Conservation (phyloP, 2,888 invertebrate species). For the Caenorhabditis sp. region DNA sequence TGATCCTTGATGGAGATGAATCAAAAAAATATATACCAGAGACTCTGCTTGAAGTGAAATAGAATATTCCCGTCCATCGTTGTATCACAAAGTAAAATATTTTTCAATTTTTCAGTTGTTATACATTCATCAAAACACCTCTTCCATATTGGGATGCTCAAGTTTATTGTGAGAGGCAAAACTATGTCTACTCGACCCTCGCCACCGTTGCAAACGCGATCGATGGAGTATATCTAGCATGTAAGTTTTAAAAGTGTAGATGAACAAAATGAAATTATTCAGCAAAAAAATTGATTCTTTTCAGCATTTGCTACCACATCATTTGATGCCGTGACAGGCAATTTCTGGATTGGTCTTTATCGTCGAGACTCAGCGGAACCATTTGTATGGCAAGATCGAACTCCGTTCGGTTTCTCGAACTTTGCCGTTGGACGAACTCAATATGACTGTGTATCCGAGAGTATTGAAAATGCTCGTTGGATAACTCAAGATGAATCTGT, state of each 20-base stretch:
- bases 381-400: slow-evolving; percentile 2
- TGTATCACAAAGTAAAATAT: too few relatives aligned
- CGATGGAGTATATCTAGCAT: slow-evolving; percentile 13
- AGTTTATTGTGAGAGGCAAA: slow-evolving; percentile 14
- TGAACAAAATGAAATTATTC: background rate
- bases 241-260: background rate
- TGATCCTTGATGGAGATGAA: too few relatives aligned
- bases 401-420: background rate
- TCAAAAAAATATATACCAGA: too few relatives aligned
- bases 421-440: background rate
- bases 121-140: slow-evolving; percentile 13
- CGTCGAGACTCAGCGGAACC: background rate
- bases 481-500: background rate
- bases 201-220: slow-evolving; percentile 7
- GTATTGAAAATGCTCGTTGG: slow-evolving; percentile 12
- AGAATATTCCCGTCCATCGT: too few relatives aligned
- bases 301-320: background rate
- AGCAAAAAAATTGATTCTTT: background rate
- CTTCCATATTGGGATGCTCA: slow-evolving; percentile 14
- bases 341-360: slow-evolving; percentile 10
- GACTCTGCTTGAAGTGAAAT: too few relatives aligned
- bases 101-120: too few relatives aligned
- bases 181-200: slow-evolving; percentile 2
- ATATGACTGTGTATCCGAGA: slow-evolving; percentile 14
- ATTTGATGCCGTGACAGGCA: background rate